phyloP scores from a whole-genome alignment of 2,113 vertebrate species.

The Ictalurus punctatus region DNA sequence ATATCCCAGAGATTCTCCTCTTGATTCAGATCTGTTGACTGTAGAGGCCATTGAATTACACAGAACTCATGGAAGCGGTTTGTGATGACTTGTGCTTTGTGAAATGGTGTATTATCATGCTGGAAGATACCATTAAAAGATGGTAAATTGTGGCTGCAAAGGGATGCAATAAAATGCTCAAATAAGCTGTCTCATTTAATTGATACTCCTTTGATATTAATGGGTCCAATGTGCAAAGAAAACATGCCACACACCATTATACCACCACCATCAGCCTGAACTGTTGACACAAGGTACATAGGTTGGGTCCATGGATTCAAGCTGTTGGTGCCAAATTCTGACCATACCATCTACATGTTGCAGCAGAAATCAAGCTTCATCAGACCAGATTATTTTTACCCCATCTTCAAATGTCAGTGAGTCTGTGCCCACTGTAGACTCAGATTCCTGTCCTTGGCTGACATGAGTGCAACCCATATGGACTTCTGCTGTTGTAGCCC shows the following conservation, averaged over 20 bases:
- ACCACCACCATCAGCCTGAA: not conserved
- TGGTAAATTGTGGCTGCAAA: too few relatives aligned
- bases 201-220: not conserved
- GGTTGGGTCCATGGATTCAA: not conserved
- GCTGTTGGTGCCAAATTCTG: not conserved
- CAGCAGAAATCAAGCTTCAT: too few relatives aligned
- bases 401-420: too few relatives aligned
- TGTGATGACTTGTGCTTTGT: not conserved
- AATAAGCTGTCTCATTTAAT: not conserved
- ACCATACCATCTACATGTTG: not conserved
- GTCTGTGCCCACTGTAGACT: too few relatives aligned
- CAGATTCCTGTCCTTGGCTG: too few relatives aligned
- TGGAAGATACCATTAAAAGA: not conserved
- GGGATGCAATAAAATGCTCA: not conserved
- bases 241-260: not conserved
- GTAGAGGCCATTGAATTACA: not conserved
- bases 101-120: too few relatives aligned
- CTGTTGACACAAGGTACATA: not conserved
- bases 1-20: not conserved
- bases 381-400: too few relatives aligned
- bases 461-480: not conserved
- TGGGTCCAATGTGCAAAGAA: too few relatives aligned
- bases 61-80: not conserved
- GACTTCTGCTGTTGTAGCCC: not conserved
- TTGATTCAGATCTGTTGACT: not conserved